A percentile compares a stretch with the other conserved stretches of the same genome.
phyloP scores from a whole-genome alignment of 1,140 invertebrate species.

The Acromyrmex echinatior region DNA sequence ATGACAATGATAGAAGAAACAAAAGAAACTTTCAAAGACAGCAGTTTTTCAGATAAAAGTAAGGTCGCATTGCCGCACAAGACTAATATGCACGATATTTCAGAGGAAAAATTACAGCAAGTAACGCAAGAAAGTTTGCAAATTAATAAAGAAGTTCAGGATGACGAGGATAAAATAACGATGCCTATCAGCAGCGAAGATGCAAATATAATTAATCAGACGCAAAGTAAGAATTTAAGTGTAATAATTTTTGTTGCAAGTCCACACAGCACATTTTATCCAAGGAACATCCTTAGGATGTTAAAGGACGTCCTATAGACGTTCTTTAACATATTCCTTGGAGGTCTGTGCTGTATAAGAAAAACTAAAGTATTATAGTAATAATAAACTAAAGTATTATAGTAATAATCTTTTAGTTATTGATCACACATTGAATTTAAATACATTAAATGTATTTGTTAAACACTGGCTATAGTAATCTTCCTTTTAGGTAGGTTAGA shows the following conservation, averaged over 20 bases:
- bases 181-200: background rate
- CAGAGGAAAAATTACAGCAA: slow-evolving; percentile 80
- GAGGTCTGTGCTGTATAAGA: no score
- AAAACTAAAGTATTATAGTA: no score
- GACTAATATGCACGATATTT: slow-evolving; percentile 75
- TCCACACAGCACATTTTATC: no score
- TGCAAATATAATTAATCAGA: background rate
- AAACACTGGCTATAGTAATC: slow-evolving; percentile 62
- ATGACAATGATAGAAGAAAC: slow-evolving; percentile 58
- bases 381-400: no score
- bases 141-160: slow-evolving; percentile 77
- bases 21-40: slow-evolving; percentile 65
- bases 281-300: no score
- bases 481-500: slow-evolving; percentile 69
- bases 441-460: background rate
- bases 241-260: slow-evolving; percentile 57
- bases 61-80: slow-evolving; percentile 79
- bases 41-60: slow-evolving; percentile 66
- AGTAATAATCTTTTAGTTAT: background rate
- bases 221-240: slow-evolving; percentile 45
- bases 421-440: background rate
- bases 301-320: no score
- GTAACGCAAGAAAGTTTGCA: slow-evolving; percentile 83
- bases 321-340: no score
- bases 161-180: slow-evolving; percentile 50